Conservation (phyloP, 2,888 invertebrate species). For the Drosophila mulleri region DNA sequence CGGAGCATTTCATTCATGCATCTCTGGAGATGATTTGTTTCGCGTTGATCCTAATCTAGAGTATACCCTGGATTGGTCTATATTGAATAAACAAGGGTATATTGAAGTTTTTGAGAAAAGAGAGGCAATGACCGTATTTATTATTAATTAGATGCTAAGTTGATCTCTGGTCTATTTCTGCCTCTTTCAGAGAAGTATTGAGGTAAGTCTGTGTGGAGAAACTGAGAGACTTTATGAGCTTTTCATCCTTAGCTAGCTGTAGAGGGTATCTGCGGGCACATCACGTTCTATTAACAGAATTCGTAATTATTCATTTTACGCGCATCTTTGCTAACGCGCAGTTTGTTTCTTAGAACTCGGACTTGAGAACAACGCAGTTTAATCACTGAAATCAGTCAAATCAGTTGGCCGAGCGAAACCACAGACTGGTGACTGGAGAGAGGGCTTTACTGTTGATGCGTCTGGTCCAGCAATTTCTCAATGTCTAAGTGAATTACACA, state of each 20-base stretch:
- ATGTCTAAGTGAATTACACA: constrained; percentile 70
- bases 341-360: constrained; percentile 58
- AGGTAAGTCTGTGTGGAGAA: not conserved
- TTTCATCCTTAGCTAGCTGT: not conserved
- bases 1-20: constrained; percentile 55
- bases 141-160: not conserved
- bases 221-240: too few relatives aligned
- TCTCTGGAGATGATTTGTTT: constrained; percentile 39
- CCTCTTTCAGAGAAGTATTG: not conserved
- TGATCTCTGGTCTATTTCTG: not conserved
- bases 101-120: not conserved
- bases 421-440: constrained; percentile 19
- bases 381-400: constrained; percentile 60
- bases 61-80: not conserved
- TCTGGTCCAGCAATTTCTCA: constrained; percentile 71
- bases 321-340: constrained; percentile 52
- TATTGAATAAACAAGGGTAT: not conserved
- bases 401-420: constrained; percentile 46
- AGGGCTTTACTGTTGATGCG: constrained; percentile 27
- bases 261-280: not conserved
- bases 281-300: not conserved
- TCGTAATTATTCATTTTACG: constrained; percentile 6
- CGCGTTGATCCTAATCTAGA: constrained; percentile 49
- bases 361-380: constrained; percentile 53
- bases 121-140: not conserved